Evolutionary conservation across 2,797 vertebrate genomes (phyloP).

Genomic region (Acipenser oxyrinchus): DNA sequence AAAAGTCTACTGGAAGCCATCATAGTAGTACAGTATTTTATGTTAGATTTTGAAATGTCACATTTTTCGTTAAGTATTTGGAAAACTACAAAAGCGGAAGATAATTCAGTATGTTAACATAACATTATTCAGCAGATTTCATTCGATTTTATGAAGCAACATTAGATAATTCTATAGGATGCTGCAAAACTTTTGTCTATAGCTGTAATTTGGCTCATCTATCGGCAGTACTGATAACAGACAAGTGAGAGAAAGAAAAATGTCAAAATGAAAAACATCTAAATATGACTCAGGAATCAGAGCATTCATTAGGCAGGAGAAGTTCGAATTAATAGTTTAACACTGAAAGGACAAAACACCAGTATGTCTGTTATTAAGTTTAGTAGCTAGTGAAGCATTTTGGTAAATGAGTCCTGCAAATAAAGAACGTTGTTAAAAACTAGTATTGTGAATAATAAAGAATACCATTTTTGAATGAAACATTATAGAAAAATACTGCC

Average conservation of each 20-base stretch:
- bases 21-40: no score
- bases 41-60: no score
- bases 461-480: background rate
- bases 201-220: background rate
- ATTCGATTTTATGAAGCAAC: no score
- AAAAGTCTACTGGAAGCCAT: background rate
- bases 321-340: background rate
- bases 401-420: background rate
- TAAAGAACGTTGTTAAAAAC: background rate
- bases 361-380: background rate
- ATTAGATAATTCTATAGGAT: no score
- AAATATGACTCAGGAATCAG: background rate
- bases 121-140: no score
- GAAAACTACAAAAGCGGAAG: no score
- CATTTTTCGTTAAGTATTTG: no score
- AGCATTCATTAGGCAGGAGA: background rate
- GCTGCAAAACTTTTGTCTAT: no score
- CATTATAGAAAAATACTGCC: background rate
- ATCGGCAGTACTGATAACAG: background rate
- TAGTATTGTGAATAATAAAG: background rate
- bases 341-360: background rate
- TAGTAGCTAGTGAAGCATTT: background rate
- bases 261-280: background rate
- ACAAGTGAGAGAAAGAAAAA: background rate
- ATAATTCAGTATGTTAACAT: no score